Conservation (phyloP, 1,140 invertebrate species). For the Lordiphosa clarofinis region DNA sequence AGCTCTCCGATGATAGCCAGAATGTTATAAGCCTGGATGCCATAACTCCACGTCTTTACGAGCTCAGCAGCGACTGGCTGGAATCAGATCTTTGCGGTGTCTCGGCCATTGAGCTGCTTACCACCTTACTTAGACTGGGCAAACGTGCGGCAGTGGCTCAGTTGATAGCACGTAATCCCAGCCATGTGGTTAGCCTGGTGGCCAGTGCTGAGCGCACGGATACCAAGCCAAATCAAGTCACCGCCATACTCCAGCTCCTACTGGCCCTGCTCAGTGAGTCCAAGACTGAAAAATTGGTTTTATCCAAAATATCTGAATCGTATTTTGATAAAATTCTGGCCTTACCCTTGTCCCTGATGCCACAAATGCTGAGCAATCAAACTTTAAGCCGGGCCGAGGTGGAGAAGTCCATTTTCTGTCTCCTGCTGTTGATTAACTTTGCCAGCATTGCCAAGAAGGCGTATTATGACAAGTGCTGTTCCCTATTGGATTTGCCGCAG, state of each 20-base stretch:
- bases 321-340: conserved; percentile 75
- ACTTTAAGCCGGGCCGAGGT: conserved; percentile 47
- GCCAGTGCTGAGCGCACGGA: conserved; percentile 54
- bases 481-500: conserved; percentile 51
- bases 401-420: conserved; percentile 66
- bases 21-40: conserved; percentile 63
- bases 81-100: conserved; percentile 60
- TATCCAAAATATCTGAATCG: conserved; percentile 68
- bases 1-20: conserved; percentile 37
- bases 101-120: conserved; percentile 55
- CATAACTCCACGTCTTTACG: conserved; percentile 57
- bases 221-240: conserved; percentile 38
- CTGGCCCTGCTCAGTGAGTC: conserved; percentile 46
- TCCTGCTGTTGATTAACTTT: conserved; percentile 66
- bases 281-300: conserved; percentile 69
- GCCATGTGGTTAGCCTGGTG: conserved; percentile 47
- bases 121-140: conserved; percentile 39
- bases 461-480: conserved; percentile 68
- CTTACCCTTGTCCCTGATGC: conserved; percentile 34
- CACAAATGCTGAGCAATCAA: conserved; percentile 47
- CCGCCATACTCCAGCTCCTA: conserved; percentile 56
- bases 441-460: conserved; percentile 74
- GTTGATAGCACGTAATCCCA: conserved; percentile 54
- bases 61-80: conserved; percentile 58
- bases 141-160: conserved; percentile 46